A percentile compares a stretch with the other conserved stretches of the same genome.
Evolutionary conservation across 1,140 invertebrate species (phyloP).

Genomic region (Camponotus floridanus): DNA sequence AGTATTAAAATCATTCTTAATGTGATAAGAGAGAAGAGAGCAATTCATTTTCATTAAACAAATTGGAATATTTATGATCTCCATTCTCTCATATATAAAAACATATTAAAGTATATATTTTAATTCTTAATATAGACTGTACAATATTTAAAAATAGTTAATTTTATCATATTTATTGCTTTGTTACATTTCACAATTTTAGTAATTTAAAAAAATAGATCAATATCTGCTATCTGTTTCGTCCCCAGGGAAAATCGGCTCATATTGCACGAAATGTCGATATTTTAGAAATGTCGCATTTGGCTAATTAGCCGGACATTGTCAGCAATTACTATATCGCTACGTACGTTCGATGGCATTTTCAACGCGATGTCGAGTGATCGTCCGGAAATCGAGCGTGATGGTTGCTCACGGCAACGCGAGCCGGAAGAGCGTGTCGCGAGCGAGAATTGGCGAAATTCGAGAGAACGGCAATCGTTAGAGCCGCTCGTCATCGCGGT

Average conservation of each 20-base stretch:
- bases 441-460: conserved; percentile 57
- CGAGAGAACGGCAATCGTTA: conserved; percentile 46
- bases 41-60: no score
- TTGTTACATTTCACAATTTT: background rate
- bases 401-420: conserved; percentile 36
- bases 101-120: no score
- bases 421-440: conserved; percentile 36
- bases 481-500: conserved; percentile 56
- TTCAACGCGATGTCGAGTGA: background rate
- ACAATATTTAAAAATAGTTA: background rate
- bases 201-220: background rate
- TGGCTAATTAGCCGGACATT: conserved; percentile 16
- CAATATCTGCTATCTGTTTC: no score
- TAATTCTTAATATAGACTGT: background rate
- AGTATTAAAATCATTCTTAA: no score
- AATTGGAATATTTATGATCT: no score
- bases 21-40: no score
- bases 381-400: conserved; percentile 32
- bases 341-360: conserved; percentile 14
- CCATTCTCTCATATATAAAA: no score
- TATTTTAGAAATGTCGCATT: background rate
- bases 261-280: background rate
- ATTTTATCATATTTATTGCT: background rate
- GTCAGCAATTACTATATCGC: conserved; percentile 13
- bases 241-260: background rate